Evolutionary conservation across 2,888 invertebrate species (phyloP).

Genomic region (Conchocele bisecta): DNA sequence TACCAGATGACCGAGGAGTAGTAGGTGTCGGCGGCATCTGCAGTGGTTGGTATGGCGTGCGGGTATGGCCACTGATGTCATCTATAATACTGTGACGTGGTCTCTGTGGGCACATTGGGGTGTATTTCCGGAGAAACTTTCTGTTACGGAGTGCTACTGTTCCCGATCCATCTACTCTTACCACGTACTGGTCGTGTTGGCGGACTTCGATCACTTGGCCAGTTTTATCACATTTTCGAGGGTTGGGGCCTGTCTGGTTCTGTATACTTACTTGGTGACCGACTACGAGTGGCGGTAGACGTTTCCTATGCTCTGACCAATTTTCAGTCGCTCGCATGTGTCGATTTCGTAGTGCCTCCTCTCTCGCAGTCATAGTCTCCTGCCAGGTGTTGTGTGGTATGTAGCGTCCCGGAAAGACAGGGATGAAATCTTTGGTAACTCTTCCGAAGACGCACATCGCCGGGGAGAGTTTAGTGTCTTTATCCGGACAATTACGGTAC

Average conservation of each 20-base stretch:
- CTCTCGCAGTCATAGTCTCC: slow-evolving; percentile 41
- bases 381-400: slow-evolving; percentile 56
- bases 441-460: slow-evolving; percentile 61
- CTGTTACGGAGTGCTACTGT: too few relatives aligned
- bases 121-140: too few relatives aligned
- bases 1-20: too few relatives aligned
- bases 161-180: too few relatives aligned
- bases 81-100: too few relatives aligned
- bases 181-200: too few relatives aligned
- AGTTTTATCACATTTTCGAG: slow-evolving; percentile 66
- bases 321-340: too few relatives aligned
- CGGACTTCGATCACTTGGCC: too few relatives aligned
- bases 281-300: slow-evolving; percentile 39
- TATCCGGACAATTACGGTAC: slow-evolving; percentile 61
- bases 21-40: too few relatives aligned
- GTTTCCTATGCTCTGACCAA: slow-evolving; percentile 52
- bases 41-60: too few relatives aligned
- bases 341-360: slow-evolving; percentile 58
- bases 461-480: slow-evolving; percentile 59
- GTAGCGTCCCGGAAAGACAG: slow-evolving; percentile 51
- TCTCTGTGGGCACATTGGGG: too few relatives aligned
- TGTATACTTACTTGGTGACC: slow-evolving; percentile 56
- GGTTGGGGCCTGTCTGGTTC: slow-evolving; percentile 60
- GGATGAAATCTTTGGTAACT: slow-evolving; percentile 58
- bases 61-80: too few relatives aligned